Evolutionary conservation across 2,113 vertebrate genomes (phyloP).

Genomic region (Phyllostomus hastatus): DNA sequence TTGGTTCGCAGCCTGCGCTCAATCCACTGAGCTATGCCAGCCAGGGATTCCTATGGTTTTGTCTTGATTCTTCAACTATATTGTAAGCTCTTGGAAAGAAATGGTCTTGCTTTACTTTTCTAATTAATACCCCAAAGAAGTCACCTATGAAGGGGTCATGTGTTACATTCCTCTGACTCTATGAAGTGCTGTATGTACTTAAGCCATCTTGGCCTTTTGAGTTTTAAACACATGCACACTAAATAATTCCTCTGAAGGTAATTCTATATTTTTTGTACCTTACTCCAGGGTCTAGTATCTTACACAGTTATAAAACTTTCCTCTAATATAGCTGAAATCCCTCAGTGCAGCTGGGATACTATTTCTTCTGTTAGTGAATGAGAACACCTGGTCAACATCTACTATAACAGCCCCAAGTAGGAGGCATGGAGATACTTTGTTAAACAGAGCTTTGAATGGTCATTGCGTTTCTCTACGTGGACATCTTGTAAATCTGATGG

Average conservation of each 20-base stretch:
- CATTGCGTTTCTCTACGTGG: neutral
- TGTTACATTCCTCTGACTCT: neutral
- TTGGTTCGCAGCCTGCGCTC: too few species aligned
- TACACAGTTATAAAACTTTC: neutral
- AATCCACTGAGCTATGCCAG: too few species aligned
- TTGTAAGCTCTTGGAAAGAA: neutral
- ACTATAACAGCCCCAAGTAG: neutral
- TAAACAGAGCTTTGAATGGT: constrained; percentile 18
- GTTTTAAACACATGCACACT: neutral
- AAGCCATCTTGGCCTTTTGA: neutral
- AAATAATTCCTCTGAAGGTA: neutral
- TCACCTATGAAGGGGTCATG: neutral
- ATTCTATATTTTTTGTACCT: neutral
- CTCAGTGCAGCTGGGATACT: neutral
- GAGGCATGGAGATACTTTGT: neutral
- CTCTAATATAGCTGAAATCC: constrained; percentile 19
- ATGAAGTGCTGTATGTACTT: neutral
- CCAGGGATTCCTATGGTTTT: neutral
- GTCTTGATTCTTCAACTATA: neutral
- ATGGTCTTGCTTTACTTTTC: neutral
- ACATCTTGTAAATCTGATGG: neutral
- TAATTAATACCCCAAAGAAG: neutral
- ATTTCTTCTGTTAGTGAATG: neutral
- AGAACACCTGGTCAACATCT: constrained; percentile 22
- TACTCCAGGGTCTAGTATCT: neutral